Percentiles rank a stretch among this genome's conserved stretches.
phyloP scores from a whole-genome alignment of 1,140 invertebrate species.

The Heterodera schachtii region DNA sequence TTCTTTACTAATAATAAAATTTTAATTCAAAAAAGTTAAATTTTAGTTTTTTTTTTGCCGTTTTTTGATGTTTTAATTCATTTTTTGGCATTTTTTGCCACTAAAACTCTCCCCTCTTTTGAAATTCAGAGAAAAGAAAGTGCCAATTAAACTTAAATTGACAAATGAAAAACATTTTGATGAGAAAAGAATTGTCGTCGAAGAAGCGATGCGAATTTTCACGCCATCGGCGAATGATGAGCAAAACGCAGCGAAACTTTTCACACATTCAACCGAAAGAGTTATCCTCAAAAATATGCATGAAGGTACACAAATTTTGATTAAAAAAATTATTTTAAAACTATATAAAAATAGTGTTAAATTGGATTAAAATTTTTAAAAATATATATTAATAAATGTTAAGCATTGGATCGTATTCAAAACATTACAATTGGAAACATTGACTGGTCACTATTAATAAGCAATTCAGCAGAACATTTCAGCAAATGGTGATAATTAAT shows the following conservation, averaged over 20 bases:
- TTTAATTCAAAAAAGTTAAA: too few relatives aligned
- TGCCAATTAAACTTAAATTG: neutral
- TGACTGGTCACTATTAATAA: neutral
- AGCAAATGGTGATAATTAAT: too few relatives aligned
- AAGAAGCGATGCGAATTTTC: slow-evolving; percentile 6
- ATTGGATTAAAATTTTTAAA: neutral
- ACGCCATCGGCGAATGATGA: neutral
- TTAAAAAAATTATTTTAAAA: neutral
- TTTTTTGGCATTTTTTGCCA: too few relatives aligned
- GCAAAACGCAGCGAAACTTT: slow-evolving; percentile 19
- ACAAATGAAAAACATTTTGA: neutral
- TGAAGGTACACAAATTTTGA: neutral
- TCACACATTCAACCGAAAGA: slow-evolving; percentile 7
- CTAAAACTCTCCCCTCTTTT: too few relatives aligned
- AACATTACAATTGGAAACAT: neutral
- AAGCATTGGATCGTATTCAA: neutral
- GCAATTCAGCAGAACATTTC: neutral
- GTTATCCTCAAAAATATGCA: slow-evolving; percentile 12
- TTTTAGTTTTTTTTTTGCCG: too few relatives aligned
- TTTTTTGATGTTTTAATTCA: too few relatives aligned
- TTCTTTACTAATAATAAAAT: neutral
- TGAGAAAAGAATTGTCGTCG: neutral
- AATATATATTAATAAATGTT: too few relatives aligned
- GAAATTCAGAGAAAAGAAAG: neutral
- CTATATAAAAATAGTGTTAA: too few relatives aligned